Base-by-base conservation (phyloP, 2,113 vertebrate genomes). In the Passer domesticus region DNA sequence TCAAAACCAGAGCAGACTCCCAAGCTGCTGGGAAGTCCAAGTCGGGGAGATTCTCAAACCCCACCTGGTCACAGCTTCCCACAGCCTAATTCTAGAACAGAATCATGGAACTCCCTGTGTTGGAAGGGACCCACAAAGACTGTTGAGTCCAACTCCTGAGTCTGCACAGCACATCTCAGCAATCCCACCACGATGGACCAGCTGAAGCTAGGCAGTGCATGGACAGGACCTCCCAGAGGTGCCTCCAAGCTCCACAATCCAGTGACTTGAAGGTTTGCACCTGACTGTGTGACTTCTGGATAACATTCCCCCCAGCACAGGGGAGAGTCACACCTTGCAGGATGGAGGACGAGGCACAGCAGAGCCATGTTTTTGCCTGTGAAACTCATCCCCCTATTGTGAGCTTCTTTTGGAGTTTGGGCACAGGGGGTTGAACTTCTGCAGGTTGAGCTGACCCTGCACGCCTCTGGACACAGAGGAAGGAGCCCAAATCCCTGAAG, bases 401-500 rank as follows among this genome's bases (percentile, higher is more conserved):
- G 6, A 62, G 11, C 63, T 43, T 24, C 35, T 10, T 49, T 27
- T 15, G 12, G 50, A 47, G 21, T 25, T 5, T 21, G n/a, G 41
- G n/a, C n/a, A 80, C 27, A 80, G 60, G 22, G n/a, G 55, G 33
- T 21, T 58, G 56, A 58, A 31, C 20, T 56, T 46, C 10, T n/a
- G 25, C 64, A 74, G 49, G 39, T 12, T 3, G 1, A 13, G 8
- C 33, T 20, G 46, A 43, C 11, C 23, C 60, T 41, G 33, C 62
- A 22, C 1, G 2, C 66, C 70, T 53, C 28, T 0, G 0, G 56
- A 59, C 1, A 14, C 53, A 18, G 52, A 80, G 58, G 30, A 59
- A 55, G 24, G 4, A 58, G 27, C 12, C 30, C 2, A 3, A 22
- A 53, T 10, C 19, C 22, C 68, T 2, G 6, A 15, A 4, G 7